These are phyloP conservation scores for Aradus depressus DNA, from an alignment of 2,888 invertebrate genomes.

Conservation along the genomic window DNA sequence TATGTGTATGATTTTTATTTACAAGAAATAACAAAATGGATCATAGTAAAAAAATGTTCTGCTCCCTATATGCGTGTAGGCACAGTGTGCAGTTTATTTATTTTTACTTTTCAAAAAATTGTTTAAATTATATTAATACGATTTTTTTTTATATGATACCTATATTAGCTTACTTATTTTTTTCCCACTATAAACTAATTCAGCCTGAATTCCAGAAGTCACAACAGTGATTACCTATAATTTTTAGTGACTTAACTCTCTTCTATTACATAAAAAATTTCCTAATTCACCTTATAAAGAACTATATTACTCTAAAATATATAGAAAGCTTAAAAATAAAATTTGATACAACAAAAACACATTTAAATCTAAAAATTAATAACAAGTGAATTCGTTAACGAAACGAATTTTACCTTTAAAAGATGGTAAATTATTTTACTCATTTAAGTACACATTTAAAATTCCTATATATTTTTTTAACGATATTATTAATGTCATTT, in stretches of 20 bases:
- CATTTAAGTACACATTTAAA: background rate
- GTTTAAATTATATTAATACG: no score
- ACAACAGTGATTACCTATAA: background rate
- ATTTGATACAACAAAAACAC: no score
- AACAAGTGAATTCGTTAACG: background rate
- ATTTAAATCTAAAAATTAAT: background rate
- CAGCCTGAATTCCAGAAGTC: background rate
- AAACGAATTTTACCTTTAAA: background rate
- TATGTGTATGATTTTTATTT: slow-evolving; percentile 2
- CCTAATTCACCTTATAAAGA: no score
- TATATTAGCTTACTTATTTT: no score
- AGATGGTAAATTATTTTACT: background rate
- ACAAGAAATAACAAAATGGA: slow-evolving; percentile 2
- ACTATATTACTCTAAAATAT: no score
- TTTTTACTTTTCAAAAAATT: no score
- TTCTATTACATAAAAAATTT: background rate
- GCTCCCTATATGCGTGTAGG: slow-evolving; percentile 10
- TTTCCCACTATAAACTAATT: no score
- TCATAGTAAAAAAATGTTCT: slow-evolving; percentile 7
- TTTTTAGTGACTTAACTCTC: background rate
- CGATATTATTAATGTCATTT: background rate
- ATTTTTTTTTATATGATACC: no score
- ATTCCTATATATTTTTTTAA: background rate
- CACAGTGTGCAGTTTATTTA: slow-evolving; percentile 14
- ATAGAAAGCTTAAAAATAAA: no score